Evolutionary conservation across 2,797 vertebrate species (phyloP).

Genomic region (Karalla daura): DNA sequence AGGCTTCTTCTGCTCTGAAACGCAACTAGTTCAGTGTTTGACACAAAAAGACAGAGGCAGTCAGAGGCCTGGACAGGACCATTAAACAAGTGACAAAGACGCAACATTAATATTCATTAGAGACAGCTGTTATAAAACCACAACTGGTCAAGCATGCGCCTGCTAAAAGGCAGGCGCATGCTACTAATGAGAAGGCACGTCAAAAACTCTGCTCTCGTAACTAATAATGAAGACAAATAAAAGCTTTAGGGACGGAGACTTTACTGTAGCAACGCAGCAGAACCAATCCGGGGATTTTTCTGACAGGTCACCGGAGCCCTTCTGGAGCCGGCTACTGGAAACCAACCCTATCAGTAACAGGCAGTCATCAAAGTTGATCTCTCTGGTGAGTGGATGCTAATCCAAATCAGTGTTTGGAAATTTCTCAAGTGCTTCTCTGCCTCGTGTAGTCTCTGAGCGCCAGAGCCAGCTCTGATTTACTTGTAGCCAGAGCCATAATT

Average conservation of each 20-base stretch:
- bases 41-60: too few relatives aligned
- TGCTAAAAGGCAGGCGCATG: too few relatives aligned
- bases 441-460: conserved; percentile 12
- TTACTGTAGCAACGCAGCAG: background rate
- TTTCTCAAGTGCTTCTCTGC: conserved; percentile 30
- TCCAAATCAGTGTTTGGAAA: conserved; percentile 25
- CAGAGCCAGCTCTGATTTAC: conserved; percentile 35
- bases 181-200: too few relatives aligned
- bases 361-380: conserved; percentile 2
- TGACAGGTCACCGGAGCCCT: background rate
- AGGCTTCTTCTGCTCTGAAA: too few relatives aligned
- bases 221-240: background rate
- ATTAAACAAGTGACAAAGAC: too few relatives aligned
- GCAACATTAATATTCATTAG: too few relatives aligned
- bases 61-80: too few relatives aligned
- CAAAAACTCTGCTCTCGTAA: background rate
- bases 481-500: conserved; percentile 25
- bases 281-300: background rate
- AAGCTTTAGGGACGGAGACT: background rate
- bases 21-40: too few relatives aligned
- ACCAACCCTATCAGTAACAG: background rate
- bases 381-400: conserved; percentile 15
- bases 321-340: background rate
- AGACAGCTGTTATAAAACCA: too few relatives aligned
- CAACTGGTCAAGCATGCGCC: too few relatives aligned